A percentile compares a stretch with the other conserved stretches of the same genome.
phyloP scores from a whole-genome alignment of 2,113 vertebrate species.

The Cariama cristata region DNA sequence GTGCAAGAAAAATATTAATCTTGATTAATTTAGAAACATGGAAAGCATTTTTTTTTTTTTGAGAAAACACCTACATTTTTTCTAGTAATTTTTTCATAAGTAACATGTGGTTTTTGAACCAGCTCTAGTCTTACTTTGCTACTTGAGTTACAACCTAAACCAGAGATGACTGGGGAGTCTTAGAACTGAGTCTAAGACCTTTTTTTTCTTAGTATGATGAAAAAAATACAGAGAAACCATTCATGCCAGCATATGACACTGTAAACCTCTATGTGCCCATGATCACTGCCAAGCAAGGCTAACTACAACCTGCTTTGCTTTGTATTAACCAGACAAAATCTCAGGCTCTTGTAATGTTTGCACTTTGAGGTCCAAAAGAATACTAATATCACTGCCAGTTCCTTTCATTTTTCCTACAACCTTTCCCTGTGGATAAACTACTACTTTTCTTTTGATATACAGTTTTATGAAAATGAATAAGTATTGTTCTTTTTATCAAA shows the following conservation, averaged over 20 bases:
- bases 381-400: background rate
- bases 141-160: background rate
- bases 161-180: background rate
- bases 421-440: background rate
- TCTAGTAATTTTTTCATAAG: background rate
- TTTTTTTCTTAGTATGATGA: background rate
- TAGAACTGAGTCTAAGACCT: background rate
- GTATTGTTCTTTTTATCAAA: background rate
- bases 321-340: background rate
- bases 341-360: background rate
- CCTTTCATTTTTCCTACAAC: background rate
- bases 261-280: background rate
- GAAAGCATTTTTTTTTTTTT: background rate
- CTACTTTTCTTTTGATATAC: background rate
- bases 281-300: background rate
- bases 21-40: background rate
- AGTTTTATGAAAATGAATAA: background rate
- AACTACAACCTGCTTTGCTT: background rate
- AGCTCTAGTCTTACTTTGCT: background rate
- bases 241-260: rapidly evolving
- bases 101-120: background rate
- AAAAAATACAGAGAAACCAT: background rate
- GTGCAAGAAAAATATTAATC: background rate
- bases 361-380: background rate
- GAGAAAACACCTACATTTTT: rapidly evolving